Evolutionary conservation across 2,113 vertebrate species (phyloP).

Genomic region (Bos indicus): DNA sequence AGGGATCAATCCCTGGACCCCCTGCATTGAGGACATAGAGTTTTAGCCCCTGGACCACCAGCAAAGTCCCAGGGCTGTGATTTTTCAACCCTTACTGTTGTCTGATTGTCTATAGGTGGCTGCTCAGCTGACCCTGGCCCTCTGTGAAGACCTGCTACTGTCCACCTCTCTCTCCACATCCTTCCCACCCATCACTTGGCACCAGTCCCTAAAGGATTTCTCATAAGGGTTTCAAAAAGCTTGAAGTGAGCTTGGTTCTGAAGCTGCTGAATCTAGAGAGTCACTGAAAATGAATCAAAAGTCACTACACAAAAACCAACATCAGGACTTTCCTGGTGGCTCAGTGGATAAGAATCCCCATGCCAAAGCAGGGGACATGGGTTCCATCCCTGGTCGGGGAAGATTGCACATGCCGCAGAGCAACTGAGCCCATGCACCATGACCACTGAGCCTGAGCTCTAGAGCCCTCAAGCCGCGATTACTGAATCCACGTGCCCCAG

Average conservation of each 20-base stretch:
- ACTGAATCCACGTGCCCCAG: not conserved
- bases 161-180: accelerated
- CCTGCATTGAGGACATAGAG: not conserved
- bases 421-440: not conserved
- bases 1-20: not conserved
- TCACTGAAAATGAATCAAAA: no score
- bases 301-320: not conserved
- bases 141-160: not conserved
- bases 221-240: not conserved
- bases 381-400: not conserved
- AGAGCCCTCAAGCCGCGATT: not conserved
- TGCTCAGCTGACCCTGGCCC: not conserved
- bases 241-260: not conserved
- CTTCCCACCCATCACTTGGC: not conserved
- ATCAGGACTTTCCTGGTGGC: not conserved
- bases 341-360: not conserved
- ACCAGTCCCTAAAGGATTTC: not conserved
- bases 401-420: not conserved
- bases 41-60: not conserved
- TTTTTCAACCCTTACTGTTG: accelerated
- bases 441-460: not conserved
- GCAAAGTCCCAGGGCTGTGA: not conserved
- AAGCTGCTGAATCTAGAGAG: not conserved
- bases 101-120: not conserved
- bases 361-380: not conserved